Conservation (phyloP, 2,113 vertebrate species). For the Rostratula benghalensis region DNA sequence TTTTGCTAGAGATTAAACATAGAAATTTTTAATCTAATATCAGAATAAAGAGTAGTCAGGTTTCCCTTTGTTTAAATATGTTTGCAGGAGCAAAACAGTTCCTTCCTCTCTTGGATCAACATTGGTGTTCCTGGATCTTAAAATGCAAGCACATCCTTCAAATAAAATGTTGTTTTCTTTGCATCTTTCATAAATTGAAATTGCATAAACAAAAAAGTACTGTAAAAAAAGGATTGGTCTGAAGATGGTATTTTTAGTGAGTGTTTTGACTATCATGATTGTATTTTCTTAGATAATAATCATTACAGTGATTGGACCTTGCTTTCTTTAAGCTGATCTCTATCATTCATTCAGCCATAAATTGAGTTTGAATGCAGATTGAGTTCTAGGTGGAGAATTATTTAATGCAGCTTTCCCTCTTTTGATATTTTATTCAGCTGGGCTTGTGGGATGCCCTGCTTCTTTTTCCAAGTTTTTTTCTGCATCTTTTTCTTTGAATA, state of each 20-base stretch:
- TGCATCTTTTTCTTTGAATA: conserved; percentile 10
- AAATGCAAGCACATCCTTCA: not conserved
- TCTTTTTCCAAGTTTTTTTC: not conserved
- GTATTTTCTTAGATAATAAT: not conserved
- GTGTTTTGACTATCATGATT: not conserved
- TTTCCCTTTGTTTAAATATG: not conserved
- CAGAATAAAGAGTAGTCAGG: not conserved
- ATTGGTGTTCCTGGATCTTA: not conserved
- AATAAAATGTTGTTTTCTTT: not conserved
- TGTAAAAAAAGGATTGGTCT: not conserved
- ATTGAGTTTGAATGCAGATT: conserved; percentile 16
- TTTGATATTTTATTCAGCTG: conserved; percentile 35
- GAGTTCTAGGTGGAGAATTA: not conserved
- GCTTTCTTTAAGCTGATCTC: not conserved
- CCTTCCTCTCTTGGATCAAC: not conserved
- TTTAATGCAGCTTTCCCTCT: not conserved
- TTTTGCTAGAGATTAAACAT: not conserved
- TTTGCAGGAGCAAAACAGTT: not conserved
- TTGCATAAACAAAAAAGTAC: not conserved
- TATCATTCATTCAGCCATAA: not conserved
- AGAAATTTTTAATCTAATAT: not conserved
- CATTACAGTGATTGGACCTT: not conserved
- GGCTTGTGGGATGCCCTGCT: not conserved
- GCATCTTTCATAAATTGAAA: not conserved
- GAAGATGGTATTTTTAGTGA: not conserved